Base-by-base conservation (phyloP, 2,797 vertebrate genomes). In the Podarcis siculus region DNA sequence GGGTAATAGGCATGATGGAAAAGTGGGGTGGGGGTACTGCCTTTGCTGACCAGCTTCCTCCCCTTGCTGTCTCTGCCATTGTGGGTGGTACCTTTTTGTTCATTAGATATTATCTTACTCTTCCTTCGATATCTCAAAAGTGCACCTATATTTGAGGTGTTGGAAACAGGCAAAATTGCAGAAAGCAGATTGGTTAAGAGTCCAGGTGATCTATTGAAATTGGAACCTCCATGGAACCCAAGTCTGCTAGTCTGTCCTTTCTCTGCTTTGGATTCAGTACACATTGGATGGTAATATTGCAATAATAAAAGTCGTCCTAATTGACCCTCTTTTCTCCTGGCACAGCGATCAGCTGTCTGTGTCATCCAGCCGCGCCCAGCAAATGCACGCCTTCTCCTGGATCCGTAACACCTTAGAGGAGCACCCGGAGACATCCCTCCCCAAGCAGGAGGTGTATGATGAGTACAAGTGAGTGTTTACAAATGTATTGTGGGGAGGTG, bases 361-460 rank as follows among this genome's bases (percentile, higher is more conserved):
- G 97, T 98, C 98, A 0, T 99, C 98, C 39, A 99, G 98, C 95
- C 98, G 99, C 91, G 98, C 98, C 64, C 98, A 99, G 96, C 99
- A 99, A 97, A 98, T 98, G 96, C 98, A 99, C 12, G 99, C 99
- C 37, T 99, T 99, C 96, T 98, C 97, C 45, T 99, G 99, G 99
- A 99, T 99, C 95, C 98, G 98, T 90, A 98, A 98, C 96, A 98
- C 99, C 92, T 95, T 99, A 94, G 99, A 99, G 94, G 99, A 99
- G 96, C 98, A 99, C 91, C 98, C 98, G 0, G 99, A 99, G 96
- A 99, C 99, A 5, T 99, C 99, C 77, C 98, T 99, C 37, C 99
- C 99, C 94, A 99, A 99, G 94, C 98, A 99, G 96, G 99, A 99
- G 93, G 99, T 99, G 91, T 99, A 99, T 64, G 98, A 99, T 91